Percentiles rank a stretch among this genome's conserved stretches.
phyloP scores from a whole-genome alignment of 2,888 invertebrate genomes.

The Ceriagrion tenellum region DNA sequence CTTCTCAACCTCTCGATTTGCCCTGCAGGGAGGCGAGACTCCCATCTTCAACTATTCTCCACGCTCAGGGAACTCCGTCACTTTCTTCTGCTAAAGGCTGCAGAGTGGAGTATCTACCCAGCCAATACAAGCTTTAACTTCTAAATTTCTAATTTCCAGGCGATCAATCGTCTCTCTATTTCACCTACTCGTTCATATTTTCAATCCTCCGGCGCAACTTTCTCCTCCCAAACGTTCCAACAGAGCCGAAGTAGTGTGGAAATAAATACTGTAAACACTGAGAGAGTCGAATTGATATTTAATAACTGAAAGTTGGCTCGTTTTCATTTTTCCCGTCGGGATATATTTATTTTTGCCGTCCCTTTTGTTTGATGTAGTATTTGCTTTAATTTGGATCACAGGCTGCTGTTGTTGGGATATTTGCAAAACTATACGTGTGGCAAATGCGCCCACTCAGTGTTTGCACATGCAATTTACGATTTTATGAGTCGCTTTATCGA shows the following conservation, averaged over 20 bases:
- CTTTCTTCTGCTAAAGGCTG: conserved; percentile 34
- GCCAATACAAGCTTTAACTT: not conserved
- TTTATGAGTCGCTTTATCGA: not conserved
- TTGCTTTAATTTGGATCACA: not conserved
- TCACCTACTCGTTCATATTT: not conserved
- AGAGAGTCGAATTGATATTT: not conserved
- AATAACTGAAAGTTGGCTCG: not conserved
- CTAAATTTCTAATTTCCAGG: not conserved
- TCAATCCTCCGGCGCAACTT: not conserved
- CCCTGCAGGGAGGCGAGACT: conserved; percentile 3
- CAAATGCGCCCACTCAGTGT: not conserved
- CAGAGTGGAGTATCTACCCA: not conserved
- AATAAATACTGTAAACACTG: not conserved
- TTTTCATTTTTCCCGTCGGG: not conserved
- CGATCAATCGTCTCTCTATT: too few relatives aligned
- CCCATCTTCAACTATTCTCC: conserved; percentile 59
- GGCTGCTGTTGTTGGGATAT: not conserved
- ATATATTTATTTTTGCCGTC: not conserved
- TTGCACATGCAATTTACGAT: not conserved
- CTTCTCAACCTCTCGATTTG: not conserved
- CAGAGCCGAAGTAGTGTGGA: not conserved
- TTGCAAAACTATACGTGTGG: not conserved
- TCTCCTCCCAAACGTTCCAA: not conserved
- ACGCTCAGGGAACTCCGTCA: conserved; percentile 58
- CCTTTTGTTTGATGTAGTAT: conserved; percentile 1